Evolutionary conservation across 2,113 vertebrate genomes (phyloP).

Genomic region (Varanus salvator): DNA sequence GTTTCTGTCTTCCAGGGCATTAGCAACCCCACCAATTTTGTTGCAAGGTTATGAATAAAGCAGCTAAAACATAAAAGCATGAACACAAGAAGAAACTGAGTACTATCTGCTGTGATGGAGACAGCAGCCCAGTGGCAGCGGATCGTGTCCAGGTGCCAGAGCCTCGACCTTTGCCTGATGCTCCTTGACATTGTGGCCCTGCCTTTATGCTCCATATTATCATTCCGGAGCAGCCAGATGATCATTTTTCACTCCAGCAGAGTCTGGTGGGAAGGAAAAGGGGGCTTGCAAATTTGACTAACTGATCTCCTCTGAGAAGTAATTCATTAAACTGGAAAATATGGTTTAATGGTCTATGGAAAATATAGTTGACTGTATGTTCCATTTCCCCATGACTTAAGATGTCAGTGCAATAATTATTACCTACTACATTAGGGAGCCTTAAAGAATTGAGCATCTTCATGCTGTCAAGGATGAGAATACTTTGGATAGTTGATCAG

Average conservation of each 20-base stretch:
- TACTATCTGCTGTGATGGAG: too few species aligned
- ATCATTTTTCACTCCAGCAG: not conserved
- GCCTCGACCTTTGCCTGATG: too few species aligned
- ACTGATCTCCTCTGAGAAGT: conserved; percentile 23
- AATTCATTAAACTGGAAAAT: conserved; percentile 31
- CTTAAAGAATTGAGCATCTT: conserved; percentile 51
- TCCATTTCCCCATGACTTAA: conserved; percentile 51
- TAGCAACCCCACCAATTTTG: too few species aligned
- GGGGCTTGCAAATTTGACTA: not conserved
- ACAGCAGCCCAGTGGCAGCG: too few species aligned
- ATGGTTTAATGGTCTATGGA: conserved; percentile 44
- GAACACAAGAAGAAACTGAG: too few species aligned
- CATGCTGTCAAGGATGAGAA: conserved; percentile 51
- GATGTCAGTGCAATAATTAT: conserved; percentile 58
- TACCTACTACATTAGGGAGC: conserved; percentile 37
- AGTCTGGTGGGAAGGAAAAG: not conserved
- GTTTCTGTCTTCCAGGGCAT: too few species aligned
- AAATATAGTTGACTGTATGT: conserved; percentile 62
- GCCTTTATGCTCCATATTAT: not conserved
- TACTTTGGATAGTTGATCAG: conserved; percentile 27
- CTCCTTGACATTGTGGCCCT: not conserved
- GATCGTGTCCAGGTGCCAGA: too few species aligned
- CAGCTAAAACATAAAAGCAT: too few species aligned
- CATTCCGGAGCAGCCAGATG: not conserved
- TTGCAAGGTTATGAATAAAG: too few species aligned